Evolutionary conservation across 1,140 invertebrate genomes (phyloP).

Genomic region (Pogonomyrmex barbatus): DNA sequence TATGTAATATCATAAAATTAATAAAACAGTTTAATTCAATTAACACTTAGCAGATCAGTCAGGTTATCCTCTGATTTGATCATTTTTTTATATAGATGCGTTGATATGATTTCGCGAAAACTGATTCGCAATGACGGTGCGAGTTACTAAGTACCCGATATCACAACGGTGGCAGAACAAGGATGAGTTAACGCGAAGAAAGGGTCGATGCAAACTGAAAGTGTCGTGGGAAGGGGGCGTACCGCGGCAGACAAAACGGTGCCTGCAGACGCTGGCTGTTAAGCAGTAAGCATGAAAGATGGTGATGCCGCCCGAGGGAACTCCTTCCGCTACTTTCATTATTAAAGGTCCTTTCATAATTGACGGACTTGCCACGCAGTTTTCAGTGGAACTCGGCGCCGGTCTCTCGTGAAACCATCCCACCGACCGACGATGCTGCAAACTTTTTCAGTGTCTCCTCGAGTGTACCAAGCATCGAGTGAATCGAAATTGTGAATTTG

Average conservation of each 20-base stretch:
- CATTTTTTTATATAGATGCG: background rate
- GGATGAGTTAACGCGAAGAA: conserved; percentile 75
- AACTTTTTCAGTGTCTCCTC: conserved; percentile 49
- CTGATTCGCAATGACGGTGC: conserved; percentile 38
- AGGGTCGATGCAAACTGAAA: conserved; percentile 78
- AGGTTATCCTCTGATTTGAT: background rate
- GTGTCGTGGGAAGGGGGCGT: conserved; percentile 59
- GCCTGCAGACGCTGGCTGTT: conserved; percentile 76
- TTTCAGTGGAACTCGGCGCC: conserved; percentile 53
- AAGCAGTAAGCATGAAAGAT: conserved; percentile 84
- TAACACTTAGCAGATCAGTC: background rate
- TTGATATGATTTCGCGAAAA: conserved; percentile 39
- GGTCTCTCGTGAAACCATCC: conserved; percentile 37
- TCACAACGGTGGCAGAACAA: background rate
- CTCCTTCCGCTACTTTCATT: conserved; percentile 82
- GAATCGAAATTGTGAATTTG: conserved; percentile 29
- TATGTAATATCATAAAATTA: background rate
- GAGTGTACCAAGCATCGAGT: conserved; percentile 1
- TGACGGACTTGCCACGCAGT: conserved; percentile 73
- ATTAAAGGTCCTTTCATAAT: conserved; percentile 81
- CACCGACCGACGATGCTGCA: background rate
- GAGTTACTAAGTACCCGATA: background rate
- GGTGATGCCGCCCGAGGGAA: conserved; percentile 83
- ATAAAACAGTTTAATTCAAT: background rate
- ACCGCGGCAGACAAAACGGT: conserved; percentile 63